These are phyloP conservation scores for Haliaeetus leucogaster DNA, from an alignment of 2,113 vertebrate species.

Conservation along the genomic window DNA sequence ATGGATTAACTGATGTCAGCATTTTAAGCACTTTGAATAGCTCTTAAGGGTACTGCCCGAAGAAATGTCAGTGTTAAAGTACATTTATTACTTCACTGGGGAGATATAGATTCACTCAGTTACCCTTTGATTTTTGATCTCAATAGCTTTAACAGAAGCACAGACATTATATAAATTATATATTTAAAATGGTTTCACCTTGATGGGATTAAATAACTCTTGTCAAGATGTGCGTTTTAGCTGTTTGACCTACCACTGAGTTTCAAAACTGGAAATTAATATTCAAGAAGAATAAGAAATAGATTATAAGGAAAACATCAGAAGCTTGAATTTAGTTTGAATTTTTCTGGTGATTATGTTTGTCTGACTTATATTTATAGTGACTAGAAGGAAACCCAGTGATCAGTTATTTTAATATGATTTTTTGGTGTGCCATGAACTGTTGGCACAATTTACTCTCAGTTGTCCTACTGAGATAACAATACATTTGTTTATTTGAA, in stretches of 20 bases:
- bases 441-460: background rate
- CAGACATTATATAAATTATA: background rate
- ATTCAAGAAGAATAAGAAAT: background rate
- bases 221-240: background rate
- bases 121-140: conserved; percentile 30
- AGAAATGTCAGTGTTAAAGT: conserved; percentile 20
- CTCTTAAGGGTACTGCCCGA: background rate
- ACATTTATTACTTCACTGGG: conserved; percentile 13
- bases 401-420: background rate
- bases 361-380: background rate
- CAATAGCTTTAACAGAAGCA: background rate
- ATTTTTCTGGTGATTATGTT: background rate
- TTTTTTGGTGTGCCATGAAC: background rate
- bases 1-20: conserved; percentile 17
- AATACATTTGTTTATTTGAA: background rate
- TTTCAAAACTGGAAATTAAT: background rate
- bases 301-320: background rate
- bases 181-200: background rate
- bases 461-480: background rate
- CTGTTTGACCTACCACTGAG: background rate
- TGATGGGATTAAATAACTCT: background rate
- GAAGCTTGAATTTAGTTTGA: background rate
- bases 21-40: background rate
- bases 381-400: background rate
- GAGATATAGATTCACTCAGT: background rate